Conservation (phyloP, 2,113 vertebrate species). For the Tapirus terrestris region DNA sequence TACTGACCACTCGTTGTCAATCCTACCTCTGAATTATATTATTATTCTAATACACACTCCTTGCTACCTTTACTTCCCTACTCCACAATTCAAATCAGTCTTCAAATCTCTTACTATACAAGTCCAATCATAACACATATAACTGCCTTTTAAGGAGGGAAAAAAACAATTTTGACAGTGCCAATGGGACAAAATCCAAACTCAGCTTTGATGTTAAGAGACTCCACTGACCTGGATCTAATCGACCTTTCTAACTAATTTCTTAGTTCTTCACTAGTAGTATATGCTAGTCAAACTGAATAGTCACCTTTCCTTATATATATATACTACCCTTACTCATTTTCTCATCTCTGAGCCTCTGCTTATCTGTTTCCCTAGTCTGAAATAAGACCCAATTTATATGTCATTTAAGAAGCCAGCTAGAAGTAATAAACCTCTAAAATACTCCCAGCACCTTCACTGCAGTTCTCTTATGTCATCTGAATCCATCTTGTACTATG, state of each 20-base stretch:
- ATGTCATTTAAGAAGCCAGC: neutral
- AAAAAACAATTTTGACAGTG: neutral
- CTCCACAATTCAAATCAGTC: neutral
- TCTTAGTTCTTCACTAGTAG: neutral
- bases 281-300: neutral
- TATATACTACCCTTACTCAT: neutral
- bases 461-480: neutral
- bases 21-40: slow-evolving; percentile 6
- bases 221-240: neutral
- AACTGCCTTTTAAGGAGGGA: neutral
- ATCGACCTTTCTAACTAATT: neutral
- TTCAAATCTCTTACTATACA: neutral
- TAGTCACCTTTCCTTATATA: slow-evolving; percentile 3
- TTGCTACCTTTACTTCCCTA: neutral
- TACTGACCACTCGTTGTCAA: neutral
- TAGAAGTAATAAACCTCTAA: neutral
- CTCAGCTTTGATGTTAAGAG: neutral
- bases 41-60: neutral
- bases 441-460: neutral
- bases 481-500: neutral
- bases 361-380: neutral
- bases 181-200: neutral
- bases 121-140: neutral
- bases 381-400: slow-evolving; percentile 10
- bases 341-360: neutral